phyloP scores from a whole-genome alignment of 2,113 vertebrate genomes.

The Eublepharis macularius region DNA sequence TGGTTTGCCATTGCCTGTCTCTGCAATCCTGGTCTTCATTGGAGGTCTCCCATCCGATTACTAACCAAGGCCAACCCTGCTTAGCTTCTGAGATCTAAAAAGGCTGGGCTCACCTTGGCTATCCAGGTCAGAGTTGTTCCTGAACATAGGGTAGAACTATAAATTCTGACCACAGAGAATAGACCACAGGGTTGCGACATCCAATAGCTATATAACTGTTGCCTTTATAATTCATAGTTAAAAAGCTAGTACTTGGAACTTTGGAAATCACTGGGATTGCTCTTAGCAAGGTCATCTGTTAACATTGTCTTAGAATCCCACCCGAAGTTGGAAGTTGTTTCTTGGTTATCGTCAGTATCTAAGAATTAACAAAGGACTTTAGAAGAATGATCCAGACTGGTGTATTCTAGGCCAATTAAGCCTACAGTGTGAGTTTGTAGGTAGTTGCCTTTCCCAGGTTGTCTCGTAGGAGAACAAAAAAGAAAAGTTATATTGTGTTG shows the following conservation, averaged over 20 bases:
- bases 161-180: neutral
- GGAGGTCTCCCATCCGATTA: too few relatives aligned
- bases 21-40: too few relatives aligned
- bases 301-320: neutral
- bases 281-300: neutral
- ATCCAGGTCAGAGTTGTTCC: too few relatives aligned
- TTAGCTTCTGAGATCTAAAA: too few relatives aligned
- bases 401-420: constrained; percentile 6
- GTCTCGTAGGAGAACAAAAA: neutral
- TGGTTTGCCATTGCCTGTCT: too few relatives aligned
- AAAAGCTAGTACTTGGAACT: neutral
- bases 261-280: neutral
- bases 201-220: too few relatives aligned
- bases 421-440: constrained; percentile 18
- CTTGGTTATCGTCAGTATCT: neutral
- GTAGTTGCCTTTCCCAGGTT: neutral
- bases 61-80: too few relatives aligned
- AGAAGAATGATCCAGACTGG: neutral
- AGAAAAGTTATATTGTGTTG: rapidly evolving
- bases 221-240: neutral
- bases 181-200: neutral
- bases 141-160: neutral
- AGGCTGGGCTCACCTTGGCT: too few relatives aligned
- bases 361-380: neutral
- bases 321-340: neutral